Conservation (phyloP, 2,113 vertebrate genomes). For the Psittacula cyanocephala region DNA sequence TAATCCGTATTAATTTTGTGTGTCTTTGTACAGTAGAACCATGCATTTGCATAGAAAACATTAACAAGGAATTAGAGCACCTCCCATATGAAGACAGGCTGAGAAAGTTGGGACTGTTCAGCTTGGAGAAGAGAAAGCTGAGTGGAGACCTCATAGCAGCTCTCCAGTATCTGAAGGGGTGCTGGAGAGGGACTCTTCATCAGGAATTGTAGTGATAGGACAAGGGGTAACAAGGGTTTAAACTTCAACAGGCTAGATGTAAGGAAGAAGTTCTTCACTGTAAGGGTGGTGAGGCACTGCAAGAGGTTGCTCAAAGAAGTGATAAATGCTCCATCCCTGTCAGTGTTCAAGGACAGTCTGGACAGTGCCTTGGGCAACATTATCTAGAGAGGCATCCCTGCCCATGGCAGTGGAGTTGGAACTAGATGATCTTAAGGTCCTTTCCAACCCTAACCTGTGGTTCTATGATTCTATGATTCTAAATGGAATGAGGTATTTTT, state of each 20-base stretch:
- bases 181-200: neutral
- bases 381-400: neutral
- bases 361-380: neutral
- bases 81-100: neutral
- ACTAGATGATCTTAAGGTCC: neutral
- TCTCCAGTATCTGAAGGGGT: neutral
- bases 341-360: neutral
- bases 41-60: neutral
- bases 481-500: neutral
- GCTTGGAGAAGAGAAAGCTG: neutral
- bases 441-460: neutral
- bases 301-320: neutral
- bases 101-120: neutral
- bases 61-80: neutral
- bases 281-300: neutral
- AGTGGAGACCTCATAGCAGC: neutral
- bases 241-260: neutral
- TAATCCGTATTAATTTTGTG: neutral
- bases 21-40: neutral
- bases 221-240: neutral
- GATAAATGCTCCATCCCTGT: neutral
- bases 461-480: neutral
- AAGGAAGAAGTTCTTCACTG: neutral
- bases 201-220: neutral
- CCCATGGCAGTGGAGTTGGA: neutral